Evolutionary conservation across 2,888 invertebrate genomes (phyloP), one percentile per base, ranked within the genome.

Genomic region (Hipparchia semele): DNA sequence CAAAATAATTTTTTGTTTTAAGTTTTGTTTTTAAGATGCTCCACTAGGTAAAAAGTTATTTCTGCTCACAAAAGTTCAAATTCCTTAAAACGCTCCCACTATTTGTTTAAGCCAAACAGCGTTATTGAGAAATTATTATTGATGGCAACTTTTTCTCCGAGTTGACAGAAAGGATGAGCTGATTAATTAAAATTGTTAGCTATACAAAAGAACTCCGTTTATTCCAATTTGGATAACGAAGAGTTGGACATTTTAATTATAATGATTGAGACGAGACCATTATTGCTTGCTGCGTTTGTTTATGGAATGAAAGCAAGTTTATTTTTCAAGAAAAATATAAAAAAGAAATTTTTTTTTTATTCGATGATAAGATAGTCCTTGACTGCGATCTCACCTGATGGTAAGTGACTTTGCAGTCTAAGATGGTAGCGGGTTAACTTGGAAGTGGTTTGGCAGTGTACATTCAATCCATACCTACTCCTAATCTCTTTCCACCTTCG

Each of bases 171-270:
- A 59, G 75, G 68, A 62, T 60, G 77, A 70, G 66, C 74, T 76
- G 73, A 79, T 79, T 78, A 79, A 79, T 79, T 79, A 78, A 77
- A 78, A 76, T 71, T 70, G 70, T 76, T 74, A 72, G 72, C 46
- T 23, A 49, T 59, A 73, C 73, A 71, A 75, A 74, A 68, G 72
- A 72, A 61, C 39, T 56, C 69, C 69, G 67, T 70, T 68, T 71
- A 74, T 72, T 69, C 58, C 71, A 70, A 64, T 76, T 70, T 72
- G 73, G 54, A 70, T 73, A 73, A 72, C 75, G 73, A 73, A 51
- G 68, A 53, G 33, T 64, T 65, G 56, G 74, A 76, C 74, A 59
- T 68, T 66, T 68, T 70, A 76, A 76, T 74, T 76, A 76, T 71
- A 65, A 70, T 72, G 73, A 74, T 74, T 60, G 68, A 71, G 68